Conservation (phyloP, 2,113 vertebrate genomes). For the Bubo blakistoni region DNA sequence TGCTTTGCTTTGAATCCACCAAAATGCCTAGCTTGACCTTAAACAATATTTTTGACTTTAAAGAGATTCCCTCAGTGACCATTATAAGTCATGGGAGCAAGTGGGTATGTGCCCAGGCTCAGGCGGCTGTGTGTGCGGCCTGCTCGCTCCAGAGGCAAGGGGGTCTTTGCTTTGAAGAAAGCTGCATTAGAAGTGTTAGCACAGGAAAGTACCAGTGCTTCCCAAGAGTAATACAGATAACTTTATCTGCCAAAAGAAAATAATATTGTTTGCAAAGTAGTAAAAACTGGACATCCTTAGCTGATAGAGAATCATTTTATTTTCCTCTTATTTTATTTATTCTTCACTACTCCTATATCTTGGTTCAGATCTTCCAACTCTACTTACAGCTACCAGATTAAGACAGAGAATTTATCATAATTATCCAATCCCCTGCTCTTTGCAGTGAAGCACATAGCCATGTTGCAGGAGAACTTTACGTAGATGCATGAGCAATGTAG, state of each 20-base stretch:
- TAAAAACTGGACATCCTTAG: neutral
- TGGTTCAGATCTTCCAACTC: neutral
- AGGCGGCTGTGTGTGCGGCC: neutral
- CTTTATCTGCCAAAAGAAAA: neutral
- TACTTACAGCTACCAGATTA: neutral
- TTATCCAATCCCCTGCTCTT: neutral
- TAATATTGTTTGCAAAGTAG: neutral
- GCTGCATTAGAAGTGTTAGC: neutral
- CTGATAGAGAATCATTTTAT: neutral
- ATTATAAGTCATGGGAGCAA: fast-evolving
- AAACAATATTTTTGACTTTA: neutral
- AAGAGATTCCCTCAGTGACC: neutral
- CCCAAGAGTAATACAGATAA: neutral
- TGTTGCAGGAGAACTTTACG: neutral
- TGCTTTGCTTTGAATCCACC: neutral
- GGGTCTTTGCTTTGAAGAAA: neutral
- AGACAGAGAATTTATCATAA: neutral
- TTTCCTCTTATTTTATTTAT: neutral
- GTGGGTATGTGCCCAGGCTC: neutral
- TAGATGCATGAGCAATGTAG: neutral
- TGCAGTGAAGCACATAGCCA: neutral
- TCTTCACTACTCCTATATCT: neutral
- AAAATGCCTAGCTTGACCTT: neutral
- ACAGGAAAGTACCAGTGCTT: neutral
- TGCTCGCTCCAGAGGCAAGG: neutral